Percentiles rank a stretch among this genome's conserved stretches.
Conservation (phyloP, 1,140 invertebrate species). For the Drosophila punjabiensis region DNA sequence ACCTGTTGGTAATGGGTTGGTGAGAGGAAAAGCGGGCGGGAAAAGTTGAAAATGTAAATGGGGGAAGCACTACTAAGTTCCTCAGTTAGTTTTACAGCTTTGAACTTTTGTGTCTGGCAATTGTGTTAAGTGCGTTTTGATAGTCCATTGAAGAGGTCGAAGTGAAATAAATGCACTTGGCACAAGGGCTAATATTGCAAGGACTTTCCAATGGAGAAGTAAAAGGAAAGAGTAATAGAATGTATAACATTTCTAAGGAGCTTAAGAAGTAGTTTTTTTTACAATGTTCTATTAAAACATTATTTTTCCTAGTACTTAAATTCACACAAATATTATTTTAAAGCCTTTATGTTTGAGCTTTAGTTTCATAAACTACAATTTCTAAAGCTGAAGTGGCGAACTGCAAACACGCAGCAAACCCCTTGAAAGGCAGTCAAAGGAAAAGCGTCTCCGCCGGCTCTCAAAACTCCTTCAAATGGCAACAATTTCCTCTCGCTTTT, state of each 20-base stretch:
- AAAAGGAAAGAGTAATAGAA: not conserved
- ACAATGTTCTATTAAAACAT: not conserved
- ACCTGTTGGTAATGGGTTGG: constrained; percentile 56
- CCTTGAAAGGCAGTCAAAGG: constrained; percentile 31
- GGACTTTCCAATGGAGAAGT: not conserved
- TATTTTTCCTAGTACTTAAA: not conserved
- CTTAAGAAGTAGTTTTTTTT: not conserved
- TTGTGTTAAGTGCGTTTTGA: constrained; percentile 82
- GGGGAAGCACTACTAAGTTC: constrained; percentile 38
- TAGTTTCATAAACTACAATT: constrained; percentile 30
- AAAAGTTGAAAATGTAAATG: constrained; percentile 18
- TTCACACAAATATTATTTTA: not conserved
- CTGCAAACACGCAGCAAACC: constrained; percentile 12
- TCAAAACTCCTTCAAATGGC: constrained; percentile 48
- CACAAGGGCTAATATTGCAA: constrained; percentile 17
- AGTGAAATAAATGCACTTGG: constrained; percentile 29
- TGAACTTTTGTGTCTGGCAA: constrained; percentile 76
- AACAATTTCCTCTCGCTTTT: constrained; percentile 30
- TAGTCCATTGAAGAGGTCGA: constrained; percentile 61
- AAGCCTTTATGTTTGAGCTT: not conserved
- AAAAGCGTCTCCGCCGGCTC: constrained; percentile 29
- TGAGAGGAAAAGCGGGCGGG: not conserved
- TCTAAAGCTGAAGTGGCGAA: constrained; percentile 23
- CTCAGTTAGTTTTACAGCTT: constrained; percentile 71
- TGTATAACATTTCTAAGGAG: not conserved